Conservation (phyloP, 2,113 vertebrate genomes). For the Coregonus clupeaformis region DNA sequence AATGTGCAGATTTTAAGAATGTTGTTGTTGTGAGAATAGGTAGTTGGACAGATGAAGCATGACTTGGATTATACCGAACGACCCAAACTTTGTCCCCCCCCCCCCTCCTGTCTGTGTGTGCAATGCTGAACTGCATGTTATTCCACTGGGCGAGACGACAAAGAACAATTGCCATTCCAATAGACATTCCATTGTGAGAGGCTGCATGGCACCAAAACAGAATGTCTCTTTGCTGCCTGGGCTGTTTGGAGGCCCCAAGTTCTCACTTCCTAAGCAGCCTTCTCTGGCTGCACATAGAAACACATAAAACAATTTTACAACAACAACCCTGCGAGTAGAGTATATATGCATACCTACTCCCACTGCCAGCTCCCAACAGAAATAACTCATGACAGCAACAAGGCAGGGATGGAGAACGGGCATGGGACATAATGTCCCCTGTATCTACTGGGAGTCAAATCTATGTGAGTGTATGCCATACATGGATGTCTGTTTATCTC, state of each 20-base stretch:
- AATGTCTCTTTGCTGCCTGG: slow-evolving; percentile 48
- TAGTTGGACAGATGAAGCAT: too few species aligned
- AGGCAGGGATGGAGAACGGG: not conserved
- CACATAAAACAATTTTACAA: slow-evolving; percentile 55
- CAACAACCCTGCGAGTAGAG: slow-evolving; percentile 40
- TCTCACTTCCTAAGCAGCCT: slow-evolving; percentile 54
- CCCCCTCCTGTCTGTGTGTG: too few species aligned
- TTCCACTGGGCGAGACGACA: slow-evolving; percentile 62
- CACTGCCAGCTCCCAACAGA: slow-evolving; percentile 30
- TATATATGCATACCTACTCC: slow-evolving; percentile 12
- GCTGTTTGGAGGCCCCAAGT: slow-evolving; percentile 41
- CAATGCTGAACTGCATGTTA: slow-evolving; percentile 61
- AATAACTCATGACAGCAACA: slow-evolving; percentile 19
- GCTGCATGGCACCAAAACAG: slow-evolving; percentile 56
- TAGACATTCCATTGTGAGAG: slow-evolving; percentile 67
- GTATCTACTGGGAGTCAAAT: not conserved
- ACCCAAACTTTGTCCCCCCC: slow-evolving; percentile 52
- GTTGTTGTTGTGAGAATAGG: too few species aligned
- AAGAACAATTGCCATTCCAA: slow-evolving; percentile 69
- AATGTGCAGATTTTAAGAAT: too few species aligned
- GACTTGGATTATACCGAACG: slow-evolving; percentile 43
- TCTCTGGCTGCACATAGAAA: slow-evolving; percentile 61
- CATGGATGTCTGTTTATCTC: not conserved
- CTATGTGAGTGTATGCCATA: slow-evolving; percentile 5
- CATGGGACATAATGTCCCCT: not conserved